Percentiles rank a stretch among this genome's conserved stretches.
Conservation (phyloP, 2,888 invertebrate species). For the Polymixis lichenea region DNA sequence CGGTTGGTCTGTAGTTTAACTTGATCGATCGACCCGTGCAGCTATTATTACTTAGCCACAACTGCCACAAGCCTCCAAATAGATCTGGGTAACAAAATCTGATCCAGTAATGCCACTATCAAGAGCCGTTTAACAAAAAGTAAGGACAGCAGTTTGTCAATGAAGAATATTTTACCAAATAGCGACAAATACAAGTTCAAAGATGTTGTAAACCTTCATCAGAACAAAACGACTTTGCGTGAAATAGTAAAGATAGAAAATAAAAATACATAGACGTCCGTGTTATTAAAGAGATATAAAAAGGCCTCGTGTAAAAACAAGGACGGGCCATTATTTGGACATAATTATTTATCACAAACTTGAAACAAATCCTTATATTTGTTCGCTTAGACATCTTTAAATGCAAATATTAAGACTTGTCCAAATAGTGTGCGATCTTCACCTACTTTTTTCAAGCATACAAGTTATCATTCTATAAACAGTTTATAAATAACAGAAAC, state of each 20-base stretch:
- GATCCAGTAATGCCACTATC: neutral
- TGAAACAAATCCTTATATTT: slow-evolving; percentile 27
- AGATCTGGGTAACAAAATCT: neutral
- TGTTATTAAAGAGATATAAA: slow-evolving; percentile 1
- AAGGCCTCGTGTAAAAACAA: neutral
- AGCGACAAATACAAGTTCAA: neutral
- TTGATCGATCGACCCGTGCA: no score
- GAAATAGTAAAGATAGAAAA: neutral
- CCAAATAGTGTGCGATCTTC: slow-evolving; percentile 54
- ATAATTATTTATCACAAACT: slow-evolving; percentile 3
- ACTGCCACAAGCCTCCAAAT: no score
- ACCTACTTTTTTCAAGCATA: slow-evolving; percentile 55
- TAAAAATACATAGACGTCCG: neutral
- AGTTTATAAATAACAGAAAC: slow-evolving; percentile 17
- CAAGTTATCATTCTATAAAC: slow-evolving; percentile 37
- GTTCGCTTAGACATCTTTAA: slow-evolving; percentile 11
- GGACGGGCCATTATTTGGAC: neutral
- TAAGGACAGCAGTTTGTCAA: neutral
- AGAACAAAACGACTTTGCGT: neutral
- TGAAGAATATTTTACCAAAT: neutral
- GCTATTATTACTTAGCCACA: no score
- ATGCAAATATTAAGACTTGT: slow-evolving; percentile 39
- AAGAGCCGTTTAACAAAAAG: neutral
- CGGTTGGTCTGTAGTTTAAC: no score
- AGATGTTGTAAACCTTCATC: neutral